Evolutionary conservation across 2,113 vertebrate genomes (phyloP).

Genomic region (Sturnus vulgaris): DNA sequence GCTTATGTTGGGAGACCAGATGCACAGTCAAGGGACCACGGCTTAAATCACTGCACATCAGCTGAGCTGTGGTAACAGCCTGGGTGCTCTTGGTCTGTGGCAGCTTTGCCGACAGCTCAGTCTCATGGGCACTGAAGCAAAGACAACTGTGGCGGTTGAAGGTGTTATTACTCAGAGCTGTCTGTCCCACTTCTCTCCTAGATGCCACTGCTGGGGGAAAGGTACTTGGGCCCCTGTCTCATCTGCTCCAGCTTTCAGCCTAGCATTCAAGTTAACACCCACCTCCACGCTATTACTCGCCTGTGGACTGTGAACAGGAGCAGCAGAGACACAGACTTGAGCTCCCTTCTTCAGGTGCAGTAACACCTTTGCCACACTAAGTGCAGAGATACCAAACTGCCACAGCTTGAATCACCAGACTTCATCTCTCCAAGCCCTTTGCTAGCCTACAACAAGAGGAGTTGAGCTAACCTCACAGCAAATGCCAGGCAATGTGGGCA

Average conservation of each 20-base stretch:
- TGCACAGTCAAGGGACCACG: not conserved
- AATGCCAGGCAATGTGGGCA: constrained; percentile 15
- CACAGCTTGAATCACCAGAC: constrained; percentile 11
- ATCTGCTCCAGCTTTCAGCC: not conserved
- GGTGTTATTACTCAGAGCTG: constrained; percentile 61
- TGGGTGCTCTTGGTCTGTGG: not conserved
- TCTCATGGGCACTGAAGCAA: constrained; percentile 50
- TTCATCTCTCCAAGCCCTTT: constrained; percentile 40
- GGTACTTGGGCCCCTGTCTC: not conserved
- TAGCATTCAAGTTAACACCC: not conserved
- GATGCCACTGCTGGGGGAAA: not conserved
- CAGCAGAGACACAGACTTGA: not conserved
- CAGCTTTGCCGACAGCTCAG: not conserved
- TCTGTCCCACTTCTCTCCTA: constrained; percentile 47
- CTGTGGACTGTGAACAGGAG: not conserved
- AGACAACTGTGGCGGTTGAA: constrained; percentile 8
- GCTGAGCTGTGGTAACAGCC: constrained; percentile 22
- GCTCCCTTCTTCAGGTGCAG: not conserved
- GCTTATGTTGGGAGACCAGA: not conserved
- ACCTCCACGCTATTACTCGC: not conserved
- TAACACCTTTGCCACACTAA: not conserved
- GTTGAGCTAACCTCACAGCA: constrained; percentile 52
- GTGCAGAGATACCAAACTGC: not conserved
- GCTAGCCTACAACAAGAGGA: not conserved
- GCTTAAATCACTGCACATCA: constrained; percentile 29